A percentile compares a stretch with the other conserved stretches of the same genome.
Conservation (phyloP, 2,888 invertebrate genomes). For the Apoda limacodes region DNA sequence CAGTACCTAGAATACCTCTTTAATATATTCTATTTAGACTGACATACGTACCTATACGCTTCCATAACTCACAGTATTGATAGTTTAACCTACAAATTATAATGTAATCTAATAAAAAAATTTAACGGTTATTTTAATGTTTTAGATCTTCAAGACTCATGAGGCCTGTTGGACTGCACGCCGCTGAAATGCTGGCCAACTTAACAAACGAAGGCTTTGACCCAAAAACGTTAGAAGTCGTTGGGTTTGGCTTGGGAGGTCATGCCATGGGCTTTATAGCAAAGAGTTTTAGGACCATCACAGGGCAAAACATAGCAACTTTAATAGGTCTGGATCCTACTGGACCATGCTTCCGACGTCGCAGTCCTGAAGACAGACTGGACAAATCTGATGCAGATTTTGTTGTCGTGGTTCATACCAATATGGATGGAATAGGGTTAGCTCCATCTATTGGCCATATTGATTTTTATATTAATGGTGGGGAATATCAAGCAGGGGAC, state of each 20-base stretch:
- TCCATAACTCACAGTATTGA: too few species aligned
- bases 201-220: conserved; percentile 35
- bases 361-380: conserved; percentile 35
- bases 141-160: conserved; percentile 38
- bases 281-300: conserved; percentile 32
- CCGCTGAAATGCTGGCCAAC: conserved; percentile 39
- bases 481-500: conserved; percentile 34
- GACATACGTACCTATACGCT: too few species aligned
- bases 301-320: conserved; percentile 36
- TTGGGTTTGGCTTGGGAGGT: conserved; percentile 44
- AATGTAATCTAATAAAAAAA: too few species aligned
- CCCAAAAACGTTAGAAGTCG: conserved; percentile 35
- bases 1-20: too few species aligned
- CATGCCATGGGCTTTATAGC: conserved; percentile 46
- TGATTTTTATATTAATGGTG: conserved; percentile 50
- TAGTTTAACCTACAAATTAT: too few species aligned
- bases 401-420: conserved; percentile 39
- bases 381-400: conserved; percentile 45
- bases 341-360: conserved; percentile 47
- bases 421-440: conserved; percentile 47
- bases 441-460: conserved; percentile 45
- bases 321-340: conserved; percentile 41
- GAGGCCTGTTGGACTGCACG: conserved; percentile 33
- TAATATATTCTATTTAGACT: too few species aligned
- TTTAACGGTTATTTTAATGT: conserved; percentile 14